Base-by-base conservation (phyloP, 2,888 invertebrate species). In the Lymantria dispar region DNA sequence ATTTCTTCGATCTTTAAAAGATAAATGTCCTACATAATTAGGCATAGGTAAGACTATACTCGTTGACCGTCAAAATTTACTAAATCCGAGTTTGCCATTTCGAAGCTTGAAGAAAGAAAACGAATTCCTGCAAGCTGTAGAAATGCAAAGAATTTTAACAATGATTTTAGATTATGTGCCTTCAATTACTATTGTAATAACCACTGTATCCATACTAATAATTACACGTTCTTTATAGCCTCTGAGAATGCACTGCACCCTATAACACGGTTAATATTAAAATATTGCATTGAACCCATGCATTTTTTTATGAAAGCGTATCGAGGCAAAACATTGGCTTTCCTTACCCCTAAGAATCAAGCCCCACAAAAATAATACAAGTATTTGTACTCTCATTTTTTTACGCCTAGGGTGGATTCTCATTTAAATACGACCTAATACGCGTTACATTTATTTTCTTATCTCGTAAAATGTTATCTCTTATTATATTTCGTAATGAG, bases 231-330 rank as follows among this genome's bases (percentile, higher is more conserved):
- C 54, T 69, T 76, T 65, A 70, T 51, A 69, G 66, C 68, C 71
- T 68, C 73, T 54, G 63, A 68, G 71, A 78, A 83, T 83, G 84
- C 87, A 85, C 68, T 78, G 78, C 80, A 80, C 84, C 86, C 89
- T 74, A 84, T 81, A 83, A 86, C 78, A 84, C 81, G 80, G 87
- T 87, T 88, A 88, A 90, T 91, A 91, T 89, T 88, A 91, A 91
- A 89, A 90, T 91, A 91, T 91, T 88, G 88, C 86, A 81, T 77
- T 65, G 78, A 71, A 70, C 85, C 85, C 84, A 82, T 84, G 84
- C 86, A 87, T 83, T 90, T 91, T 86, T 90, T 91, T 85, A 78
- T 75, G 70, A 65, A 68, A 66, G 62, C 67, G 70, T 70, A 75
- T 73, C 68, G 76, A 77, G 76, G 74, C 85, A 89, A 85, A 90